Percentiles rank a stretch among this genome's conserved stretches.
phyloP scores from a whole-genome alignment of 1,140 invertebrate species.

The Marisa cornuarietis region DNA sequence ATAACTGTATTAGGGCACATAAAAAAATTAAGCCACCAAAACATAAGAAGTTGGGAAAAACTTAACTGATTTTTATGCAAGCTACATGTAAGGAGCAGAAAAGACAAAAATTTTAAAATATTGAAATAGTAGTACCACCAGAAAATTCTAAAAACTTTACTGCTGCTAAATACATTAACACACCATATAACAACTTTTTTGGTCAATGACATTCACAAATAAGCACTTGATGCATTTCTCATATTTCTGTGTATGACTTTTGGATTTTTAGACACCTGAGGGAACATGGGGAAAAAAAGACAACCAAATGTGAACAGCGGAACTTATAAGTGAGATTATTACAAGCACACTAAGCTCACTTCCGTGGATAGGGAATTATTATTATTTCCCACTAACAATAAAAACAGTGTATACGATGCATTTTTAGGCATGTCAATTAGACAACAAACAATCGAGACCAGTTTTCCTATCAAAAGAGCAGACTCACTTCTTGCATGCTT shows the following conservation, averaged over 20 bases:
- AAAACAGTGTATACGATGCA: background rate
- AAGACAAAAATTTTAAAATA: too few species aligned
- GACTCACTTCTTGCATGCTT: slow-evolving; percentile 3
- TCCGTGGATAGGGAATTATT: too few species aligned
- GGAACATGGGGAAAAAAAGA: too few species aligned
- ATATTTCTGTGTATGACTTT: too few species aligned
- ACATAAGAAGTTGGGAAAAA: too few species aligned
- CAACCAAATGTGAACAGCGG: background rate
- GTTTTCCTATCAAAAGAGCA: background rate
- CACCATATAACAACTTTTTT: background rate
- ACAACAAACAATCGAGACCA: background rate
- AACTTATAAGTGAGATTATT: background rate
- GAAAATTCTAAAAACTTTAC: too few species aligned
- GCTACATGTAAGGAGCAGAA: background rate
- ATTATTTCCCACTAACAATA: too few species aligned
- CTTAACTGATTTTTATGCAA: background rate
- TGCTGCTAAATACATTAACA: too few species aligned
- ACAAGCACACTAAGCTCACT: background rate
- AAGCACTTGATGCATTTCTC: background rate
- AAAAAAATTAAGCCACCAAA: background rate
- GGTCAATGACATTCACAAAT: background rate
- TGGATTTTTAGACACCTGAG: too few species aligned
- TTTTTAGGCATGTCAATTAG: too few species aligned
- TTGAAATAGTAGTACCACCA: background rate
- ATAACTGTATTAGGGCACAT: slow-evolving; percentile 1